These are phyloP conservation scores for Amphibalanus amphitrite DNA, from an alignment of 1,140 invertebrate genomes.

Conservation along the genomic window DNA sequence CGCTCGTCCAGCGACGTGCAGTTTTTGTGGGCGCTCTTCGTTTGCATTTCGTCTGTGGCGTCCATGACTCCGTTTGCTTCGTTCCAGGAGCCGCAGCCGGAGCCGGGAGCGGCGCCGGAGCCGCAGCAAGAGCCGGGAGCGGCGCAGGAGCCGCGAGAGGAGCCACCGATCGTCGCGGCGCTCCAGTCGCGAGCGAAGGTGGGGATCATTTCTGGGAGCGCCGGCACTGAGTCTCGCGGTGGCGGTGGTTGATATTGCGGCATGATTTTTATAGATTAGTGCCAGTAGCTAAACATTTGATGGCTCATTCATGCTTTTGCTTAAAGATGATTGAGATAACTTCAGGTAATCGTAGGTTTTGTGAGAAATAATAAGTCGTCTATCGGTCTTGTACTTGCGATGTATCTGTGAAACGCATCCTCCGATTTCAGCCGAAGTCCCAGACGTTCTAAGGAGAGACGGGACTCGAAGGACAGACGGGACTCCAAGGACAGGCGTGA, in stretches of 20 bases:
- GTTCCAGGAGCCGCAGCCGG: background rate
- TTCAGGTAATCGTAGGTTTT: background rate
- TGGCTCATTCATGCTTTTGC: background rate
- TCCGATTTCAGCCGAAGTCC: background rate
- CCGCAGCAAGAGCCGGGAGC: background rate
- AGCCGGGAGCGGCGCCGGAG: background rate
- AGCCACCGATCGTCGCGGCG: background rate
- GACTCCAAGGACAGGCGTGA: too few species aligned
- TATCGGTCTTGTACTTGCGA: background rate
- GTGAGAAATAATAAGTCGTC: background rate
- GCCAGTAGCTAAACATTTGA: too few species aligned
- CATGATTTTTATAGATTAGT: background rate
- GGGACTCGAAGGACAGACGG: too few species aligned
- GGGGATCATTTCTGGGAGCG: too few species aligned
- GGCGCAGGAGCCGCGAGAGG: background rate
- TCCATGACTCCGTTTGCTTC: too few species aligned
- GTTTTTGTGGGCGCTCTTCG: too few species aligned
- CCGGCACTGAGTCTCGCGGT: too few species aligned
- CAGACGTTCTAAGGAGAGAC: background rate
- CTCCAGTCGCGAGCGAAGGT: background rate
- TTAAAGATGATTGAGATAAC: background rate
- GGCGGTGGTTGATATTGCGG: too few species aligned
- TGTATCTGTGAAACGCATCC: background rate
- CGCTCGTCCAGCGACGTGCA: too few species aligned
- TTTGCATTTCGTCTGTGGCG: too few species aligned